Percentiles rank a stretch among this genome's conserved stretches.
Evolutionary conservation across 2,113 vertebrate genomes (phyloP).

Genomic region (Seriola rivoliana): DNA sequence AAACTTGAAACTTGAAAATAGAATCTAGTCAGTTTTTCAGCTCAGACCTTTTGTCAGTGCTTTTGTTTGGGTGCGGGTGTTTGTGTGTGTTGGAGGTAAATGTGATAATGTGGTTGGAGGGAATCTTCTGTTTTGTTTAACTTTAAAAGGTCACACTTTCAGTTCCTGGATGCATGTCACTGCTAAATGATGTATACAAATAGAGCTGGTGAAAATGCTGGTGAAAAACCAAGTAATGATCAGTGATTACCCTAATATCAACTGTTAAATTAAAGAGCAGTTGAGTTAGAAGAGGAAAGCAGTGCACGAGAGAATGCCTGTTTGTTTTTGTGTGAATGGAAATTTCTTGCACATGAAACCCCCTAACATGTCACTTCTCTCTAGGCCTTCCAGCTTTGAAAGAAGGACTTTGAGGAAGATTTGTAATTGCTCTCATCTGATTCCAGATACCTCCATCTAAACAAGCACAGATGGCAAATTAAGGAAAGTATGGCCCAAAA

Average conservation of each 20-base stretch:
- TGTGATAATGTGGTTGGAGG: constrained; percentile 52
- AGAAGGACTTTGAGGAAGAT: constrained; percentile 73
- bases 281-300: background rate
- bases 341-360: constrained; percentile 34
- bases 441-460: constrained; percentile 54
- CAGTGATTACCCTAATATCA: constrained; percentile 13
- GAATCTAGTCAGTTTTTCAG: constrained; percentile 67
- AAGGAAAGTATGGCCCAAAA: constrained; percentile 62
- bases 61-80: constrained; percentile 1
- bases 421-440: constrained; percentile 67
- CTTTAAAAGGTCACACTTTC: constrained; percentile 4
- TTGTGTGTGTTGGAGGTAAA: constrained; percentile 49
- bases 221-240: background rate
- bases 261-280: constrained; percentile 15
- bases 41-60: constrained; percentile 54
- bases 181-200: background rate
- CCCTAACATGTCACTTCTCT: constrained; percentile 44
- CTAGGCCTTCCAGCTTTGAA: constrained; percentile 66
- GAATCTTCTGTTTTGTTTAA: constrained; percentile 29
- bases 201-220: background rate
- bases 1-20: constrained; percentile 84
- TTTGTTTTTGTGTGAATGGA: constrained; percentile 47
- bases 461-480: constrained; percentile 77
- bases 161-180: background rate
- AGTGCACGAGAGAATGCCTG: constrained; percentile 1